A percentile compares a stretch with the other conserved stretches of the same genome.
These are phyloP conservation scores for Muricea muricata DNA, from an alignment of 92 coral and sea anemone genomes.

Conservation along the genomic window DNA sequence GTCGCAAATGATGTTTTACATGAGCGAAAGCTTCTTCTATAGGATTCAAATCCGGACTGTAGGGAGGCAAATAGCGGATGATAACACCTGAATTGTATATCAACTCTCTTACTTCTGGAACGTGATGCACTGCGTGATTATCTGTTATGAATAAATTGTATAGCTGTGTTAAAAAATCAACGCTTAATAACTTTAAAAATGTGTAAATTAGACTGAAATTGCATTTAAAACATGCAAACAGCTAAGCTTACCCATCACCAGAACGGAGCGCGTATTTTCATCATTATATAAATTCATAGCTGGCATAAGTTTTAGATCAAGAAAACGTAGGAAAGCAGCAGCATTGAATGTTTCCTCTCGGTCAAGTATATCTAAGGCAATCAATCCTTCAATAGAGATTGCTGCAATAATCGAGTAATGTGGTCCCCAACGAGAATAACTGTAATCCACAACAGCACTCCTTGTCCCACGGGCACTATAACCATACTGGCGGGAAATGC, in stretches of 20 bases:
- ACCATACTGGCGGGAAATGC: slow-evolving; percentile 35
- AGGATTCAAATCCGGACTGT: slow-evolving; percentile 66
- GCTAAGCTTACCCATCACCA: slow-evolving; percentile 25
- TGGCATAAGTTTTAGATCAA: slow-evolving; percentile 34
- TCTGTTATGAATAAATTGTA: not conserved
- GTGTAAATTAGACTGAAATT: too few species aligned
- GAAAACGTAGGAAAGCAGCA: not conserved
- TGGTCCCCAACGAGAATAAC: slow-evolving; percentile 42
- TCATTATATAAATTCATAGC: slow-evolving; percentile 34
- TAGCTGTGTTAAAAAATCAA: not conserved
- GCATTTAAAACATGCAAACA: not conserved
- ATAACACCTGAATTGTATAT: slow-evolving; percentile 54
- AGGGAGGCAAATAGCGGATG: slow-evolving; percentile 60
- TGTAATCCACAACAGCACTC: slow-evolving; percentile 3
- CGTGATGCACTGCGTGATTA: slow-evolving; percentile 50
- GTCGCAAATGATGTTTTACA: slow-evolving; percentile 44
- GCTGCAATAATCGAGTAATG: slow-evolving; percentile 45
- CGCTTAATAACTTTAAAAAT: not conserved
- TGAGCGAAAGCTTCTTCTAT: slow-evolving; percentile 44
- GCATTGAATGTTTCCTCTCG: slow-evolving; percentile 30
- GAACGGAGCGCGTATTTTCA: slow-evolving; percentile 29
- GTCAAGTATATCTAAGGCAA: slow-evolving; percentile 42
- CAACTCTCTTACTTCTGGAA: slow-evolving; percentile 38
- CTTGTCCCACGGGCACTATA: slow-evolving; percentile 27
- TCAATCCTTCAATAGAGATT: slow-evolving; percentile 37